Conservation (phyloP, 2,797 vertebrate genomes). For the Enteromius viviparus region DNA sequence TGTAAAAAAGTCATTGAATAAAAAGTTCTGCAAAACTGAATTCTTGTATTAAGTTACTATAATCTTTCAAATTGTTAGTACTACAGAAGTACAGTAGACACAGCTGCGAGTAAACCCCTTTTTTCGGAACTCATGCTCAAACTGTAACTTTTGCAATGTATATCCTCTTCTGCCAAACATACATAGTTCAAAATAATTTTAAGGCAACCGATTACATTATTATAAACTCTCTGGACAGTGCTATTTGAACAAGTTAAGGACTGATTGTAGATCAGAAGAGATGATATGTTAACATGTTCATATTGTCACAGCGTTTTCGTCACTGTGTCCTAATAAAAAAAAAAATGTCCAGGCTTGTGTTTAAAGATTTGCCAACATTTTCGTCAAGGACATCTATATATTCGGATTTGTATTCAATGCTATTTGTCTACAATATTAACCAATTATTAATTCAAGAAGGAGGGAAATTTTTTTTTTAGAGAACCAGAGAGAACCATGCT, state of each 20-base stretch:
- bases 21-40: neutral
- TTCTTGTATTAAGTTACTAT: neutral
- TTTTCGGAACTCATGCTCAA: neutral
- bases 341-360: neutral
- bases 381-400: constrained; percentile 2
- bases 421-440: neutral
- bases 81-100: neutral
- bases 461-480: neutral
- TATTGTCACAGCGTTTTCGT: neutral
- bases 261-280: neutral
- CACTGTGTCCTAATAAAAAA: neutral
- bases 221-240: neutral
- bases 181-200: neutral
- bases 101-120: constrained; percentile 2
- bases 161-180: neutral
- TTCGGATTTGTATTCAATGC: neutral
- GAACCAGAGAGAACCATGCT: too few species aligned
- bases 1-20: neutral
- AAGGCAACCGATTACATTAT: neutral
- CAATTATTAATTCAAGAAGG: constrained; percentile 5
- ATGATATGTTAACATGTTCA: neutral
- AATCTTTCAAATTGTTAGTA: neutral
- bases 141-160: neutral
- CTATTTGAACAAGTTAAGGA: neutral
- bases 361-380: neutral